Evolutionary conservation across 2,888 invertebrate genomes (phyloP).

Genomic region (Andrena bucephala): DNA sequence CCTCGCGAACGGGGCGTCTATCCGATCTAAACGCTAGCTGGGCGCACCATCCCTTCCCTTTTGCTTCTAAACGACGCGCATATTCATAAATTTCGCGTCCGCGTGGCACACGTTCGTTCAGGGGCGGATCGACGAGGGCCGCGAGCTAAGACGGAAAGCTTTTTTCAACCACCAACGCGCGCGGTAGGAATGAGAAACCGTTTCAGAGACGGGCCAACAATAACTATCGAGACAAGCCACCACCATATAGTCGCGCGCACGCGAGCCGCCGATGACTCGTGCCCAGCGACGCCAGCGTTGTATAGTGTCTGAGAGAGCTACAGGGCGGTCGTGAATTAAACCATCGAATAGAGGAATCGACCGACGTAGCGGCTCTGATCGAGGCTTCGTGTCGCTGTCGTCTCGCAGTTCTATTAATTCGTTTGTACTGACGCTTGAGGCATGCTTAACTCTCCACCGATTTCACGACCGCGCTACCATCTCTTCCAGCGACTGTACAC

Average conservation of each 20-base stretch:
- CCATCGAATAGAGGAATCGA: no score
- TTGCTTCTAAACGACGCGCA: slow-evolving; percentile 58
- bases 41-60: slow-evolving; percentile 66
- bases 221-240: slow-evolving; percentile 7
- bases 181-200: slow-evolving; percentile 1
- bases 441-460: no score
- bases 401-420: no score
- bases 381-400: no score
- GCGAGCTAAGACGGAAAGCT: slow-evolving; percentile 67
- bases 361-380: no score
- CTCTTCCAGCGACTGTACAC: no score
- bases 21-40: slow-evolving; percentile 76
- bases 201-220: slow-evolving; percentile 3
- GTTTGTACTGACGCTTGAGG: no score
- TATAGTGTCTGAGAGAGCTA: no score
- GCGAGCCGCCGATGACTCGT: no score
- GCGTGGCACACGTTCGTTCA: slow-evolving; percentile 34
- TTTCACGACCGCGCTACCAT: no score
- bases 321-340: no score
- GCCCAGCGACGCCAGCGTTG: no score
- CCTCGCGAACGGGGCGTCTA: slow-evolving; percentile 65
- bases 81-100: slow-evolving; percentile 70
- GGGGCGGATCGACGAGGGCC: slow-evolving; percentile 63
- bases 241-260: not conserved
- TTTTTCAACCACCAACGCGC: not conserved